Base-by-base conservation (phyloP, 2,888 invertebrate genomes). In the Dione vanillae region DNA sequence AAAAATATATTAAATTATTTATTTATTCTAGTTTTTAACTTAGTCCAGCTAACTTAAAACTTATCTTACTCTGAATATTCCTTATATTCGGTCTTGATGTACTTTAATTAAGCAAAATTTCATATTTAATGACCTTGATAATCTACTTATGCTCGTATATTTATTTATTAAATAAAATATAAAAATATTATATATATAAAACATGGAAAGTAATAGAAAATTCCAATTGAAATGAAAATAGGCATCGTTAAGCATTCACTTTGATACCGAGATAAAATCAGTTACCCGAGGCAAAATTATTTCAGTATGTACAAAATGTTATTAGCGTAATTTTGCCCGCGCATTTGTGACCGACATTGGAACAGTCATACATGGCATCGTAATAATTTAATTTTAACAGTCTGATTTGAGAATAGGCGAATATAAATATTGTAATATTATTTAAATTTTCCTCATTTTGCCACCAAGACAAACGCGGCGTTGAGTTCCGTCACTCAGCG, bases 161-260 rank as follows among this genome's bases (percentile, higher is more conserved):
- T 27, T 52, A 52, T 27, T 27, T 61, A 27, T 27, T 9, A 49
- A 12, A 47, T 49, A 5, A 35, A 35, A 35, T 40, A 16, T n/a
- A 49, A 16, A n/a, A 49, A 14, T 40, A n/a, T 66, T 37, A 35
- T n/a, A 27, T 20, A n/a, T 49, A 27, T 27, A 27, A 52, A 52
- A 54, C 64, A 45, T 0, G 40, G 7, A 40, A 61, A 47, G 62
- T 56, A 64, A 27, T 64, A 47, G 16, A 54, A 64, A 54, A 64
- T 41, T 69, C 62, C 40, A 16, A 64, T 56, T 69, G 68, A 64
- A 64, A 40, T 47, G 68, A 69, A 69, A 69, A 69, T 47, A 54
- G 52, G 19, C 45, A 37, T 62, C 61, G 37, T 64, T 69, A 64
- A 40, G 68, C 35, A 68, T 68, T 68, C 62, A 47, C 68, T 68